Evolutionary conservation across 2,113 vertebrate species (phyloP), one percentile per base, ranked within the genome.

Genomic region (Myiagra hebetior): DNA sequence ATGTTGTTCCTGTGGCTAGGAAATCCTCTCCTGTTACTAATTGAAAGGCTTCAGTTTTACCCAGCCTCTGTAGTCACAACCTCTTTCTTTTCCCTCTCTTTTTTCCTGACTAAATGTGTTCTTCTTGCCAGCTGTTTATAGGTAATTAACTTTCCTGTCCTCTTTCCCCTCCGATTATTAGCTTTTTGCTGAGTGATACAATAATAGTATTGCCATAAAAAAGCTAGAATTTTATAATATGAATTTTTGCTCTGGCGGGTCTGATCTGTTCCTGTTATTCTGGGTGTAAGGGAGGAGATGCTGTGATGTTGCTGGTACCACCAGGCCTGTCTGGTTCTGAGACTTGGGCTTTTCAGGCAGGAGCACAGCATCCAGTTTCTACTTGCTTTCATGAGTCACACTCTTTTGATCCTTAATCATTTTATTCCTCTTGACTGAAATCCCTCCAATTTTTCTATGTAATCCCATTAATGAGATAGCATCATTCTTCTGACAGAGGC

Each of bases 401-500:
- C 60, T 91, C 74, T 84, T 96, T 84, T 92, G 89, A 92, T 95
- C 63, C 52, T 91, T 92, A 91, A 92, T 92, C 1, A 2, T 92
- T 95, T 95, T 91, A 95, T 93, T 93, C 91, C 93, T 84, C 89
- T 89, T 85, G 93, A 95, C 86, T 96, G 93, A 95, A 95, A 95
- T 92, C 47, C 72, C 64, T 95, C 52, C 60, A 86, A 44, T 92
- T 95, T 96, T 92, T 89, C 80, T 70, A 0, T 81, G 86, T 95
- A 95, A 97, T 95, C 94, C 68, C 68, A 93, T 96, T 95, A 96
- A 93, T 95, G 79, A 89, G 83, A 93, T 95, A 95, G 55, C 68
- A 95, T 97, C 83, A 41, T 89, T 93, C 17, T 33, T 86, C 91
- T 95, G 79, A 91, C 92, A 91, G 82, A 90, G 63, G 55, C 72